Evolutionary conservation across 1,140 invertebrate genomes (phyloP), one percentile per base, ranked within the genome.

Genomic region (Drosophila obscura): DNA sequence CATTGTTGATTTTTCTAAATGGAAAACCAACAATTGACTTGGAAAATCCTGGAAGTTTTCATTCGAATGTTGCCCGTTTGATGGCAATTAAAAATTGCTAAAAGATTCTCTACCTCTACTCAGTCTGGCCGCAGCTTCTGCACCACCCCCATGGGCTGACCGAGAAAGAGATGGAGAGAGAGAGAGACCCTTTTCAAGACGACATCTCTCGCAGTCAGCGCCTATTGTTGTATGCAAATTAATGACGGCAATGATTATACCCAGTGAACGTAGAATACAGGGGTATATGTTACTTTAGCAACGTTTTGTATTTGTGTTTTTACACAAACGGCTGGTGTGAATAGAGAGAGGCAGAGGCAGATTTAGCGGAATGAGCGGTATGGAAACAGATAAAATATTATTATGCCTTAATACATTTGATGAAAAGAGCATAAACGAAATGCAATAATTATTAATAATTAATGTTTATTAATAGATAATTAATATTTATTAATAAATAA

Each of bases 1-100:
- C 49, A 44, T 58, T 87, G 83, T 87, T 88, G 68, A 79, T 83
- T 88, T 88, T 87, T 60, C 50, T 31, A 79, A 83, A 88, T 87
- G 71, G 72, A 87, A 87, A 79, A 68, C 64, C 72, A 87, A 87
- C 82, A 87, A 35, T 59, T 35, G 52, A 63, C 19, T 16, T 16
- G 31, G 31, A 19, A 57, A 49, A 60, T 31, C 50, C 48, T 24
- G 22, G 8, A 68, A 75, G 53, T 60, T 82, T 65, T 56, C 13
- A 19, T 45, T 28, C 46, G 31, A 66, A 74, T 56, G 66, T 64
- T 58, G 45, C 41, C 11, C 65, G 51, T 60, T 58, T 76, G 61
- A 58, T 26, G 52, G 60, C 73, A 81, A 80, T 73, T 85, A 85
- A 74, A 78, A 60, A 59, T 49, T 16, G 46, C 68, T 31, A 50